phyloP scores from a whole-genome alignment of 1,140 invertebrate genomes.

The Zeugodacus cucurbitae region DNA sequence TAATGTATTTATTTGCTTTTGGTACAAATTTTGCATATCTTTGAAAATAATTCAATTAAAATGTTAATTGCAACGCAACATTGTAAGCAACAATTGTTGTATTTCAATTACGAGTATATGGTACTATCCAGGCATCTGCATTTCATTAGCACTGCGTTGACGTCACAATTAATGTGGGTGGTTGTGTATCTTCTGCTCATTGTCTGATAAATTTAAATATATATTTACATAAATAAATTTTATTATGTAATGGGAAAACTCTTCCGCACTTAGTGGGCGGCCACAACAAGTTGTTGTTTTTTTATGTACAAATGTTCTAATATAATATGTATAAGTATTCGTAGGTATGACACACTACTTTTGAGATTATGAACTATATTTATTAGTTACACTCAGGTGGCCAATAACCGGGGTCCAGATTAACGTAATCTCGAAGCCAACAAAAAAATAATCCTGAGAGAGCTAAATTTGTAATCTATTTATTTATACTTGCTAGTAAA shows the following conservation, averaged over 20 bases:
- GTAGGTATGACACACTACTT: too few relatives aligned
- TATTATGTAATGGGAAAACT: neutral
- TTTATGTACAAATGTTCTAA: too few relatives aligned
- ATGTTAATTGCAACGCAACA: slow-evolving; percentile 2
- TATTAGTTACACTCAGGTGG: too few relatives aligned
- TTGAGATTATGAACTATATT: too few relatives aligned
- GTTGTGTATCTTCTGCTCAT: neutral
- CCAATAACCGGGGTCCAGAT: too few relatives aligned
- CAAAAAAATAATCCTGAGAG: too few relatives aligned
- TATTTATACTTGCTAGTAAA: too few relatives aligned
- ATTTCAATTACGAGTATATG: neutral
- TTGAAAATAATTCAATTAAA: neutral
- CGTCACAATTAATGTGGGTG: neutral
- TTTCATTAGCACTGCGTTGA: slow-evolving; percentile 7
- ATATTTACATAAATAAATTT: neutral
- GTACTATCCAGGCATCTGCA: neutral
- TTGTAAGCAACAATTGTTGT: neutral
- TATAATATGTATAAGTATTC: too few relatives aligned
- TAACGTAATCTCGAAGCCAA: too few relatives aligned
- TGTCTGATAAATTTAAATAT: neutral
- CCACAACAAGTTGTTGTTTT: neutral
- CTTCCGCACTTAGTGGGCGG: neutral
- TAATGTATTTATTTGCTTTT: neutral
- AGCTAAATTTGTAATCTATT: too few relatives aligned
- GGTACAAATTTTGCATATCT: neutral